Evolutionary conservation across 2,888 invertebrate species (phyloP).

Genomic region (Operophtera brumata): DNA sequence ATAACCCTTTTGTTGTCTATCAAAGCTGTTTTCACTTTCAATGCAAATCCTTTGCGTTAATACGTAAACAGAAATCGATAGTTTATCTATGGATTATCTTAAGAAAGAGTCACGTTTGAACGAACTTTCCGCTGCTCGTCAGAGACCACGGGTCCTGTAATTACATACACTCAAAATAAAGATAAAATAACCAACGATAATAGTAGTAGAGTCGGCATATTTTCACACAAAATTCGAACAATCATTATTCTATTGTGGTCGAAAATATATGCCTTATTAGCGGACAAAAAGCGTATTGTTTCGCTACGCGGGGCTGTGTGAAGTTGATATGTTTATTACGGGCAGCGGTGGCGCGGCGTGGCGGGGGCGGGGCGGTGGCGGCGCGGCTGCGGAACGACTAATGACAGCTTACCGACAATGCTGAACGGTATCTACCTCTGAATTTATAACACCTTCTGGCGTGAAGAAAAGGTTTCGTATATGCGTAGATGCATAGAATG

Average conservation of each 20-base stretch:
- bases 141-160: background rate
- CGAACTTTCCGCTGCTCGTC: background rate
- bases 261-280: constrained; percentile 58
- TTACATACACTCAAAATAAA: background rate
- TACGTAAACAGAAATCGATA: constrained; percentile 70
- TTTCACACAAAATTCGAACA: constrained; percentile 34
- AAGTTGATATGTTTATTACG: constrained; percentile 62
- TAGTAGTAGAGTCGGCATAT: constrained; percentile 17
- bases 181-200: constrained; percentile 14
- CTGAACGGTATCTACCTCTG: constrained; percentile 18
- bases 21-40: constrained; percentile 74
- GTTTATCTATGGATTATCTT: constrained; percentile 29
- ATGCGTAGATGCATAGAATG: constrained; percentile 4
- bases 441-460: constrained; percentile 26
- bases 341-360: constrained; percentile 27
- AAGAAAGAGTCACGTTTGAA: constrained; percentile 27
- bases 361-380: constrained; percentile 5
- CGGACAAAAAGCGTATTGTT: constrained; percentile 56
- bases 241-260: constrained; percentile 34
- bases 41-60: constrained; percentile 59
- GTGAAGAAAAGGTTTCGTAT: constrained; percentile 17
- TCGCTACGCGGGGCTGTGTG: constrained; percentile 44
- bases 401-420: constrained; percentile 26
- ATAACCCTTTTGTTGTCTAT: constrained; percentile 65
- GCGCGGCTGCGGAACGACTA: constrained; percentile 6